Conservation (phyloP, 1,140 invertebrate genomes). For the Lordiphosa clarofinis region DNA sequence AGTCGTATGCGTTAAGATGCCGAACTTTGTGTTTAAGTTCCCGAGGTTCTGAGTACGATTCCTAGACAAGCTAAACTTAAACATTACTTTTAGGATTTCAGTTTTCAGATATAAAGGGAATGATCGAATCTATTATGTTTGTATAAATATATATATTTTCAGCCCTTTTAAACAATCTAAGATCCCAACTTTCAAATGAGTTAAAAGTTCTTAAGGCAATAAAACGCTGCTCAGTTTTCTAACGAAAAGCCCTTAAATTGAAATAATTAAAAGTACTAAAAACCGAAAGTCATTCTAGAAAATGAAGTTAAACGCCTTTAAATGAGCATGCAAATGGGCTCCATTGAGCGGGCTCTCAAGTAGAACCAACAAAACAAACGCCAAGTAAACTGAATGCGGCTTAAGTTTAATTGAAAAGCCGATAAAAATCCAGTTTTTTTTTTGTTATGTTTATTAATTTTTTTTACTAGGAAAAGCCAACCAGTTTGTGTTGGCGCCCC, state of each 20-base stretch:
- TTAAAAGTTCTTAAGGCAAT: no score
- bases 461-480: conserved; percentile 38
- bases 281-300: conserved; percentile 35
- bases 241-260: conserved; percentile 7
- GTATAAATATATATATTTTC: no score
- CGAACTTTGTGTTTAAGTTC: no score
- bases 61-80: no score
- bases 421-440: conserved; percentile 48
- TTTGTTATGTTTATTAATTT: neutral
- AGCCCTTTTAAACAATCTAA: no score
- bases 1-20: no score
- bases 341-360: conserved; percentile 46
- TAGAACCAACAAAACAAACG: conserved; percentile 35
- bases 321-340: conserved; percentile 36
- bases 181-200: no score
- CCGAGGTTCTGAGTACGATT: no score
- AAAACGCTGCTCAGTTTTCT: no score
- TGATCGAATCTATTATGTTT: no score
- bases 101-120: no score
- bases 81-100: no score
- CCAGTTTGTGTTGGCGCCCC: conserved; percentile 35
- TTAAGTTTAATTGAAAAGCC: conserved; percentile 45
- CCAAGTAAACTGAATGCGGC: neutral
- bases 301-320: conserved; percentile 42
- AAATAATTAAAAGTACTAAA: conserved; percentile 37